These are phyloP conservation scores for Melopsittacus undulatus DNA, from an alignment of 2,797 vertebrate species.

Conservation along the genomic window DNA sequence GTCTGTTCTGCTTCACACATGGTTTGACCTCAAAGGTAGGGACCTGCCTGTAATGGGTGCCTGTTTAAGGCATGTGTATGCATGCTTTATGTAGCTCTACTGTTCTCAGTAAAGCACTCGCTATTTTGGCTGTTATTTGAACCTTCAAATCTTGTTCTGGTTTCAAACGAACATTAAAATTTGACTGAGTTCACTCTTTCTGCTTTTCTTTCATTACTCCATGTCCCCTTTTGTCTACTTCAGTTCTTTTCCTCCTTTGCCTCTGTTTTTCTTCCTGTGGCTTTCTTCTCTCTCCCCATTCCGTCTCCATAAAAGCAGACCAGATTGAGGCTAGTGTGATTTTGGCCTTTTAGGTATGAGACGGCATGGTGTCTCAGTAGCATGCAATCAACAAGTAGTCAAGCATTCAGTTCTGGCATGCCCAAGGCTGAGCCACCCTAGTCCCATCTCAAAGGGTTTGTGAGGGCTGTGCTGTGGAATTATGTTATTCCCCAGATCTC, in stretches of 20 bases:
- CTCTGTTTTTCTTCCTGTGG: neutral
- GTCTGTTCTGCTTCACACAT: neutral
- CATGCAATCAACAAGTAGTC: neutral
- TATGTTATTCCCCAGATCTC: neutral
- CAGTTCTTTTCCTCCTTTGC: neutral
- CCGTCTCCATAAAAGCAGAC: neutral
- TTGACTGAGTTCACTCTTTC: neutral
- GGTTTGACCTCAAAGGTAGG: slow-evolving; percentile 80
- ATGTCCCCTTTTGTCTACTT: neutral
- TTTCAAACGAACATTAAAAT: neutral
- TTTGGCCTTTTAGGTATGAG: neutral
- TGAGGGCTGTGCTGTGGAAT: neutral
- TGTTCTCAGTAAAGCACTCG: neutral
- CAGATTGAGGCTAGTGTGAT: neutral
- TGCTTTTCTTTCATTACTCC: neutral
- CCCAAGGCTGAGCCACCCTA: neutral
- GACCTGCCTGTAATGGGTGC: neutral
- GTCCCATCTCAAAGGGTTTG: neutral
- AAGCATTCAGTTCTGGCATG: neutral
- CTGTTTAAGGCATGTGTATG: neutral
- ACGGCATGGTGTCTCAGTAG: neutral
- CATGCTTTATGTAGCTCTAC: neutral
- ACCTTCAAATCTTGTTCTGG: neutral
- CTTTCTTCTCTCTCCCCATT: neutral
- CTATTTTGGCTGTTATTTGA: neutral